These are phyloP conservation scores for Lathamus discolor DNA, from an alignment of 2,113 vertebrate genomes.

Conservation along the genomic window DNA sequence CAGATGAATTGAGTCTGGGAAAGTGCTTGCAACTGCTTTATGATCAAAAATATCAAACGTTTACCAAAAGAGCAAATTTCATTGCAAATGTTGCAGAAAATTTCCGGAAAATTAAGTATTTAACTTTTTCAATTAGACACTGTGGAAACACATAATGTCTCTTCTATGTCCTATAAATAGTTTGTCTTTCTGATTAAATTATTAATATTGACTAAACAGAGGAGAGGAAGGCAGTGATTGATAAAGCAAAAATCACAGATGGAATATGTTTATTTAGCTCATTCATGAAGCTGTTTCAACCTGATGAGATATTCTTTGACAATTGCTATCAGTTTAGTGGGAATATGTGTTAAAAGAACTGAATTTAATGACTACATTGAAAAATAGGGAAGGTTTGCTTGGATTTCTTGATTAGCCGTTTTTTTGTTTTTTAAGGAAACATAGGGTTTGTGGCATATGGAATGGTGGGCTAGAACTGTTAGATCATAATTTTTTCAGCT, in stretches of 20 bases:
- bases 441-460: not conserved
- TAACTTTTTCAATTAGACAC: not conserved
- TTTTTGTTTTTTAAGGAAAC: not conserved
- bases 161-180: not conserved
- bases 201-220: not conserved
- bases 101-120: not conserved
- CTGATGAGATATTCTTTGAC: not conserved
- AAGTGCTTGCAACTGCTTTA: not conserved
- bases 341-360: not conserved
- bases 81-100: not conserved
- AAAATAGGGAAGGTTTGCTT: not conserved
- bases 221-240: not conserved
- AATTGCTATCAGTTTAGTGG: not conserved
- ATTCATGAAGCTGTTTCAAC: not conserved
- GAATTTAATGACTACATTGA: not conserved
- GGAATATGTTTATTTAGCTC: not conserved
- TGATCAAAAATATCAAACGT: not conserved
- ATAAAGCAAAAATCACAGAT: not conserved
- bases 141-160: not conserved
- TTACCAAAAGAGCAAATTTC: not conserved
- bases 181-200: not conserved
- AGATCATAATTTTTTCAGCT: not conserved
- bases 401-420: not conserved
- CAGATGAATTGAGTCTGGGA: not conserved
- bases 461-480: not conserved